Conservation (phyloP, 2,797 vertebrate genomes). For the Oryzias dopingdopingensis region DNA sequence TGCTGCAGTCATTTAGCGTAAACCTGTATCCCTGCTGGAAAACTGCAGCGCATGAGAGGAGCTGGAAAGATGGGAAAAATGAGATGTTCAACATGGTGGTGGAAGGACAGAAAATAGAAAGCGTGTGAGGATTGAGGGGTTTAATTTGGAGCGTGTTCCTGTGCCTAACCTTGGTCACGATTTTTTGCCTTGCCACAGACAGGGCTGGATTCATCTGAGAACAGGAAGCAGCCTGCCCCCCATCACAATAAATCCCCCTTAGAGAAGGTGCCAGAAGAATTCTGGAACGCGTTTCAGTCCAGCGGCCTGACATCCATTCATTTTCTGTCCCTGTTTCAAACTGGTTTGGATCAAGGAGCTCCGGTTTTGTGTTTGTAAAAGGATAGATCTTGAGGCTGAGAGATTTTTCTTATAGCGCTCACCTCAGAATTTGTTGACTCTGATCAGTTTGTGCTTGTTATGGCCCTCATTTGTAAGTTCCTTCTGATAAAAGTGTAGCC, state of each 20-base stretch:
- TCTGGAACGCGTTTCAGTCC: conserved; percentile 33
- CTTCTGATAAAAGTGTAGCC: too few relatives aligned
- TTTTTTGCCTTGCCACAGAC: conserved; percentile 22
- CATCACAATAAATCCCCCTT: conserved; percentile 48
- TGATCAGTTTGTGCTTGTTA: too few relatives aligned
- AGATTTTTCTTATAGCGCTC: too few relatives aligned
- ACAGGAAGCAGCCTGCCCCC: conserved; percentile 35
- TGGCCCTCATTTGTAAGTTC: too few relatives aligned
- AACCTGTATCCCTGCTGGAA: conserved; percentile 30
- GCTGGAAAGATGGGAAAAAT: conserved; percentile 10
- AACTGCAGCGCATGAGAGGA: not conserved
- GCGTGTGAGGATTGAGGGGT: conserved; percentile 14
- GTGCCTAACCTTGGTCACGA: conserved; percentile 52
- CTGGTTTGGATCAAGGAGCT: too few relatives aligned
- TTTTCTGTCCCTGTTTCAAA: too few relatives aligned
- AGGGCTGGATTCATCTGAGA: conserved; percentile 25
- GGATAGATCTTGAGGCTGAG: too few relatives aligned
- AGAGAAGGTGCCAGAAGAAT: conserved; percentile 55
- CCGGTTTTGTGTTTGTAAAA: too few relatives aligned
- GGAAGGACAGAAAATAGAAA: not conserved
- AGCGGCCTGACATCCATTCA: conserved; percentile 10
- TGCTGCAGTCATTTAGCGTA: conserved; percentile 40
- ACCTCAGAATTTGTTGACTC: too few relatives aligned
- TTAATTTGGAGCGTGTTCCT: conserved; percentile 42
- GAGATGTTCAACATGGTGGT: conserved; percentile 8